Evolutionary conservation across 2,797 vertebrate genomes (phyloP), one percentile per base, ranked within the genome.

Genomic region (Aselliscus stoliczkanus): DNA sequence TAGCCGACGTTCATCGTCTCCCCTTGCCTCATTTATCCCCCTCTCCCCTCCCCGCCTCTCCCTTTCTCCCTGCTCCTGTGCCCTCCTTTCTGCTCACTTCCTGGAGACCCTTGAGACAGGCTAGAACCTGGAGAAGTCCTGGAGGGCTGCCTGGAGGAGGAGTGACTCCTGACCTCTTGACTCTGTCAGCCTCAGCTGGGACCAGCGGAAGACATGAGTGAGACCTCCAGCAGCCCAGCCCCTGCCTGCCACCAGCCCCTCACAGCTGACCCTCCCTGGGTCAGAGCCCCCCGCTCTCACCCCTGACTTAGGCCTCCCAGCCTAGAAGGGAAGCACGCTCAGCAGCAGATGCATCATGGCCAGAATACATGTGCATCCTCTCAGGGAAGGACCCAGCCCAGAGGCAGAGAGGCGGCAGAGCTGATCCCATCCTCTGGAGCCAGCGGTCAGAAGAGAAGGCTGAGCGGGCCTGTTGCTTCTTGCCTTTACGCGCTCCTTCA

Each of bases 401-500:
- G 81, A 44, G 77, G 37, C 60, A 11, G 29, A 39, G 39, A 29
- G 70, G 34, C 9, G n/a, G 70, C 34, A 47, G 34, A 17, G 44
- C n/a, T 4, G 25, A 27, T 5, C 17, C 60, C 5, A 6, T 39
- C 69, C 67, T 64, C 27, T 10, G 0, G 0, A 39, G 60, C 25
- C 73, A 52, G 67, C 42, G 44, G 37, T 65, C 67, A 18, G 84
- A 21, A 54, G 0, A 82, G 72, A 11, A 20, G 20, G 21, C 27
- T 4, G 25, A 29, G 42, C 0, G 0, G 37, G 60, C 62, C 2
- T 0, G 1, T 0, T 0, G 37, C 2, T 2, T 21, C 9, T 44
- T 65, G 73, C n/a, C 37, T 47, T 29, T 11, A 9, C 31, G 60
- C 60, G 60, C 60, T 10, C 69, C 81, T 34, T 5, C n/a, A 1